Evolutionary conservation across 2,113 vertebrate genomes (phyloP), one percentile per base, ranked within the genome.

Genomic region (Nothocercus nigrocapillus): DNA sequence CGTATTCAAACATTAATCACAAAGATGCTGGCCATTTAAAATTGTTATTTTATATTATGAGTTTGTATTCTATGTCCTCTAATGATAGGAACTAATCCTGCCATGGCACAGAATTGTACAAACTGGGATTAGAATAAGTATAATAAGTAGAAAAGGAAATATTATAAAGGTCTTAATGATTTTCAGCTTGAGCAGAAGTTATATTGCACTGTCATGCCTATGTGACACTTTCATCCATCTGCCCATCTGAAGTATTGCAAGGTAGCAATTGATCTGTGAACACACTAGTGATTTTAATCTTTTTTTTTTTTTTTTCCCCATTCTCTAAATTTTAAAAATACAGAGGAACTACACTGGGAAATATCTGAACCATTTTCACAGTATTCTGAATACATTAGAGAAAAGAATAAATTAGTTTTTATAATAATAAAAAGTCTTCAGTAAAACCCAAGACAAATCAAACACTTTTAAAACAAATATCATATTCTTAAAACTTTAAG

Each of bases 181-280:
- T 96, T 93, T 90, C 63, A 75, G 38, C 47, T 89, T 83, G 51
- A 93, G 59, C 70, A 7, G 51, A 90, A 95, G 25, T 6, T 83
- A 83, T 93, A 90, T 93, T 93, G 93, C 81, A 62, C 68, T 89
- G 93, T 96, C 90, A 92, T 72, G 42, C 13, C 21, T 66, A 32
- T 38, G 20, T 14, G 82, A 67, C 24, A 7, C 79, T 93, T 95
- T 96, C 83, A 96, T 95, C 83, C 44, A 53, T 97, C 90, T 95
- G 44, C 77, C 45, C 93, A 72, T 88, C 73, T 61, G 32, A 92
- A 85, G 28, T 72, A 82, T 28, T 62, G 40, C 53, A 93, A 85
- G 34, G 36, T 34, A 81, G 27, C 21, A 73, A 62, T 89, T 78
- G 0, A 64, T 95, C 61, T 74, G 54, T 64, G 30, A 90, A 44